phyloP scores from a whole-genome alignment of 2,888 invertebrate species.

The Cephus nigrinus region DNA sequence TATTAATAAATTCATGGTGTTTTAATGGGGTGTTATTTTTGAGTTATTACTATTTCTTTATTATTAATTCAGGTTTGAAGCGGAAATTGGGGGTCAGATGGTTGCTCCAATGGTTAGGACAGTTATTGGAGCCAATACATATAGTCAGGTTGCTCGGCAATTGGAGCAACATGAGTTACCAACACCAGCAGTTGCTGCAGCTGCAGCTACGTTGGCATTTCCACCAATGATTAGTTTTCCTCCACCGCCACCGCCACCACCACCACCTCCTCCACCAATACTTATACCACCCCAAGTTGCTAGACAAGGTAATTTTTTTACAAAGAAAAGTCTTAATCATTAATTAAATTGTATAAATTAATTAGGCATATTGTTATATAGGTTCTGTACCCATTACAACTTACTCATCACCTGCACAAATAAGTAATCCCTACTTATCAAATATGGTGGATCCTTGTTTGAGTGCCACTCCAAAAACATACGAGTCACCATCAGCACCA shows the following conservation, averaged over 20 bases:
- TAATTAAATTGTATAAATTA: neutral
- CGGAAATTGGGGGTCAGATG: slow-evolving; percentile 81
- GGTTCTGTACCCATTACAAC: slow-evolving; percentile 52
- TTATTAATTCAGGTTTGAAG: slow-evolving; percentile 78
- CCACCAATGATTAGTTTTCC: slow-evolving; percentile 72
- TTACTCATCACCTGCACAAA: slow-evolving; percentile 63
- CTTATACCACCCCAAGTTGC: slow-evolving; percentile 79
- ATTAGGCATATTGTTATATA: slow-evolving; percentile 7
- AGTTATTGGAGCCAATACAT: slow-evolving; percentile 80
- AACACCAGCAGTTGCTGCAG: slow-evolving; percentile 58
- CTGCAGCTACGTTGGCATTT: slow-evolving; percentile 63
- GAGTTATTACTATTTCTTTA: neutral
- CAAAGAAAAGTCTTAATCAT: neutral
- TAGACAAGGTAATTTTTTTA: slow-evolving; percentile 59
- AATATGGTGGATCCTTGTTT: slow-evolving; percentile 56
- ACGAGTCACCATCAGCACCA: slow-evolving; percentile 56
- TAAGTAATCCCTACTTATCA: slow-evolving; percentile 57
- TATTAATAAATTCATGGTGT: neutral
- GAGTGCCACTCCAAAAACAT: slow-evolving; percentile 66
- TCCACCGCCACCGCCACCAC: slow-evolving; percentile 73
- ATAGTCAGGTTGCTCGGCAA: slow-evolving; percentile 75
- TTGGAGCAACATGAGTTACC: slow-evolving; percentile 71
- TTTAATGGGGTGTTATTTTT: neutral
- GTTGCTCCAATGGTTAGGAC: slow-evolving; percentile 70
- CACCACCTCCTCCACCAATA: slow-evolving; percentile 72